These are phyloP conservation scores for Drosophila hamatofila DNA, from an alignment of 2,888 invertebrate genomes.

Conservation along the genomic window DNA sequence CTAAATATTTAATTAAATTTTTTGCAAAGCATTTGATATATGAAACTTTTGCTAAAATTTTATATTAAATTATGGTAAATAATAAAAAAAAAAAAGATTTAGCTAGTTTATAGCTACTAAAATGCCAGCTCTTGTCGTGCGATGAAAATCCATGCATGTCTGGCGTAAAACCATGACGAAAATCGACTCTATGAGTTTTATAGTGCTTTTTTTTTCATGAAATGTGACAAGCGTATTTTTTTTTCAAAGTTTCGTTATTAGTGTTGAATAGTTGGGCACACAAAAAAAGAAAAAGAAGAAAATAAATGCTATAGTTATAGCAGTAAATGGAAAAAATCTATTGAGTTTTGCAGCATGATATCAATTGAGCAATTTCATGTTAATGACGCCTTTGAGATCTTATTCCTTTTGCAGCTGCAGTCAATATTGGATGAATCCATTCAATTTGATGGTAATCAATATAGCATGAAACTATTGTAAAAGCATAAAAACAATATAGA, in stretches of 20 bases:
- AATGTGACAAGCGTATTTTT: conserved; percentile 4
- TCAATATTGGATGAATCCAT: neutral
- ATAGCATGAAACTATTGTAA: neutral
- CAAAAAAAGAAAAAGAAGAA: neutral
- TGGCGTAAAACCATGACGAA: neutral
- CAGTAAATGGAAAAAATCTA: neutral
- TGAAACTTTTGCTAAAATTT: neutral
- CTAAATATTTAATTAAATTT: neutral
- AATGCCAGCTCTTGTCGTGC: neutral
- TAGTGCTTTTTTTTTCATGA: neutral
- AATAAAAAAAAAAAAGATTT: neutral
- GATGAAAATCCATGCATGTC: conserved; percentile 12
- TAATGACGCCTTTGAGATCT: neutral
- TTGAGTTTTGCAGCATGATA: neutral
- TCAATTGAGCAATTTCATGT: conserved; percentile 1
- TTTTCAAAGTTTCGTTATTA: conserved; percentile 2
- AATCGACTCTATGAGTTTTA: neutral
- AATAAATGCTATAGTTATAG: neutral
- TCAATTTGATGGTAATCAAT: neutral
- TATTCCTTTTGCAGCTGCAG: neutral
- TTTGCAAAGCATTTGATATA: rapidly evolving
- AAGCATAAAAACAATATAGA: neutral
- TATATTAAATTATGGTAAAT: neutral
- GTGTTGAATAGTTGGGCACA: conserved; percentile 1
- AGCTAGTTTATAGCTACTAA: neutral